These are phyloP conservation scores for Notolepis coatsorum DNA, from an alignment of 2,797 vertebrate species.

Conservation along the genomic window DNA sequence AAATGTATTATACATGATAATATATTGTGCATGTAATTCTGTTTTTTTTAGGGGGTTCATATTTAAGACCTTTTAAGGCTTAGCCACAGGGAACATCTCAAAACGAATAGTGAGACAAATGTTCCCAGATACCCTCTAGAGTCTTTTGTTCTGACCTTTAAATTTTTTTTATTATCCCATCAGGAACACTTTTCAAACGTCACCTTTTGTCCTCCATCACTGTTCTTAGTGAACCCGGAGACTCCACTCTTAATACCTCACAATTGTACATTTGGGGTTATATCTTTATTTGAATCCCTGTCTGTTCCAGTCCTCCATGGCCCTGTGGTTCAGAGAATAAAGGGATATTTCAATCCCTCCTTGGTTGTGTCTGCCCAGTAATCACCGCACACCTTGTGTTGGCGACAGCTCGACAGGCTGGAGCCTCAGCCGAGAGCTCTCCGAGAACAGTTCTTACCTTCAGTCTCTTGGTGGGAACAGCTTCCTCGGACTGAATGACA, in stretches of 20 bases:
- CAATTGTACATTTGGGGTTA: conserved; percentile 69
- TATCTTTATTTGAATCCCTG: conserved; percentile 75
- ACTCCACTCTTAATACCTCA: conserved; percentile 54
- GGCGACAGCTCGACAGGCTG: conserved; percentile 33
- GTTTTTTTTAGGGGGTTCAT: conserved; percentile 1
- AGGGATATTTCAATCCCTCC: conserved; percentile 55
- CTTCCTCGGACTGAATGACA: conserved; percentile 64
- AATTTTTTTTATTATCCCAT: conserved; percentile 41
- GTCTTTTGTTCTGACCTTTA: conserved; percentile 52
- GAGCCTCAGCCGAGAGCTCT: conserved; percentile 23
- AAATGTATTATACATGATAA: not conserved
- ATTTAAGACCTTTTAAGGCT: conserved; percentile 11
- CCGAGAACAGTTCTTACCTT: conserved; percentile 74
- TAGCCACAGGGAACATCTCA: conserved; percentile 35
- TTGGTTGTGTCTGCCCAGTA: conserved; percentile 16
- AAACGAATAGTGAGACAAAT: conserved; percentile 56
- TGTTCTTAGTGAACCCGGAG: conserved; percentile 71
- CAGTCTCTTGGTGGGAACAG: conserved; percentile 74
- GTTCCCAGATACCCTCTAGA: conserved; percentile 23
- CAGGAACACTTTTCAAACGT: conserved; percentile 57
- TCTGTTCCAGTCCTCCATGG: conserved; percentile 38
- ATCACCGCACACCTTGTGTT: conserved; percentile 49
- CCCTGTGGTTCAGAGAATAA: conserved; percentile 74
- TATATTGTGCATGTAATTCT: not conserved
- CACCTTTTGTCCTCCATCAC: conserved; percentile 63